A percentile compares a stretch with the other conserved stretches of the same genome.
These are phyloP conservation scores for Poeciliopsis retropinna DNA, from an alignment of 2,113 vertebrate genomes.

Conservation along the genomic window DNA sequence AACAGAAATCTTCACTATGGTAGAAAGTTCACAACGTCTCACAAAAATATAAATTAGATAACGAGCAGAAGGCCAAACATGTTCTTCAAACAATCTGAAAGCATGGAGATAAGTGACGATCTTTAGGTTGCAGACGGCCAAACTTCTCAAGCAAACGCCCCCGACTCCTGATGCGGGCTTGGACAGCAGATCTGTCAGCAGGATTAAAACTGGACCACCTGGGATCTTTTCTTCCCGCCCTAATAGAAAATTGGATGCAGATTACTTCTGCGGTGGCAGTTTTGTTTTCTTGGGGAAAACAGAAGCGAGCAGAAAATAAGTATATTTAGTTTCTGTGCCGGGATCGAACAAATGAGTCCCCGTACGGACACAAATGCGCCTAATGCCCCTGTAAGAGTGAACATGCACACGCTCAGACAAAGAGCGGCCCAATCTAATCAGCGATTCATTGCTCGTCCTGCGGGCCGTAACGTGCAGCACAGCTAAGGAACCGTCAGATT, in stretches of 20 bases:
- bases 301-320: slow-evolving; percentile 16
- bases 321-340: slow-evolving; percentile 17
- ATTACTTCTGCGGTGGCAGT: slow-evolving; percentile 13
- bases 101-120: slow-evolving; percentile 21
- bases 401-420: slow-evolving; percentile 25
- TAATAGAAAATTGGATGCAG: slow-evolving; percentile 3
- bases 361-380: slow-evolving; percentile 24
- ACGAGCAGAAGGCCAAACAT: not conserved
- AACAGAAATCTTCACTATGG: not conserved
- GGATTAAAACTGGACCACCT: slow-evolving; percentile 28
- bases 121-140: slow-evolving; percentile 33
- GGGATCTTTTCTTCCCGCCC: slow-evolving; percentile 43
- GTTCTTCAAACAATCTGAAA: not conserved
- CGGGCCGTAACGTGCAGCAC: slow-evolving; percentile 42
- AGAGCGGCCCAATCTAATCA: slow-evolving; percentile 50
- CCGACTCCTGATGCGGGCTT: not conserved
- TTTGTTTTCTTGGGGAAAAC: not conserved
- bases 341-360: slow-evolving; percentile 41
- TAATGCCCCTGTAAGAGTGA: slow-evolving; percentile 45
- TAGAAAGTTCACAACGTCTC: not conserved
- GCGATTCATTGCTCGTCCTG: slow-evolving; percentile 46
- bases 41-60: not conserved
- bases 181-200: slow-evolving; percentile 24
- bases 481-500: slow-evolving; percentile 55
- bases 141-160: slow-evolving; percentile 26